Percentiles rank a stretch among this genome's conserved stretches.
These are phyloP conservation scores for Staurois parvus DNA, from an alignment of 2,797 vertebrate genomes.

Conservation along the genomic window DNA sequence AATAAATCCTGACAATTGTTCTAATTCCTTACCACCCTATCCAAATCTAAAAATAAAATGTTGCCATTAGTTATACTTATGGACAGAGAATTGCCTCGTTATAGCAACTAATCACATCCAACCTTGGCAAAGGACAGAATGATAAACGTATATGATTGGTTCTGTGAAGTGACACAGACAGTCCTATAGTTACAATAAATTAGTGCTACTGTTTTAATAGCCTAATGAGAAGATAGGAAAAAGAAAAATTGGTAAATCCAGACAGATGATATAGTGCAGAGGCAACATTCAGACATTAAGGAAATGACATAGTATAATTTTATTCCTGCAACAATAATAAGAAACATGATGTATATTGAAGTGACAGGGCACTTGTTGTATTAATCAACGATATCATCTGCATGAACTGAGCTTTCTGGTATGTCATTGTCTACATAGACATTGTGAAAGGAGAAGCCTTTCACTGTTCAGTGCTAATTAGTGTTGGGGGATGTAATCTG, in stretches of 20 bases:
- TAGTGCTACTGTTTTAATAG: not conserved
- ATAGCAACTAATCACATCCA: not conserved
- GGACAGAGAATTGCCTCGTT: no score
- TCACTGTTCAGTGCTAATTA: not conserved
- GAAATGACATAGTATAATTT: slow-evolving; percentile 28
- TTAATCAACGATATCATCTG: slow-evolving; percentile 15
- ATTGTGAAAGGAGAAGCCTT: not conserved
- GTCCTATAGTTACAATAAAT: not conserved
- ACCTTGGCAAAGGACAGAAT: not conserved
- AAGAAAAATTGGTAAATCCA: slow-evolving; percentile 1
- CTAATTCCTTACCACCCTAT: no score
- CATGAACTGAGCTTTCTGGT: not conserved
- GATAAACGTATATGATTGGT: not conserved
- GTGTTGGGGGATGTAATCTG: not conserved
- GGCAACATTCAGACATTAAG: not conserved
- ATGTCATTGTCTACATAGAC: slow-evolving; percentile 1
- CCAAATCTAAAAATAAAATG: no score
- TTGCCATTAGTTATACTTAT: no score
- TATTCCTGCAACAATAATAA: not conserved
- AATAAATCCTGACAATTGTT: no score
- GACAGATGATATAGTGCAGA: not conserved
- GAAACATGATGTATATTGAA: not conserved
- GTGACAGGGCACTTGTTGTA: not conserved
- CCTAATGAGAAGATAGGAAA: not conserved
- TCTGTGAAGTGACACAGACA: no score